Evolutionary conservation across 2,113 vertebrate genomes (phyloP), one percentile per base, ranked within the genome.

Genomic region (Centropristis striata): DNA sequence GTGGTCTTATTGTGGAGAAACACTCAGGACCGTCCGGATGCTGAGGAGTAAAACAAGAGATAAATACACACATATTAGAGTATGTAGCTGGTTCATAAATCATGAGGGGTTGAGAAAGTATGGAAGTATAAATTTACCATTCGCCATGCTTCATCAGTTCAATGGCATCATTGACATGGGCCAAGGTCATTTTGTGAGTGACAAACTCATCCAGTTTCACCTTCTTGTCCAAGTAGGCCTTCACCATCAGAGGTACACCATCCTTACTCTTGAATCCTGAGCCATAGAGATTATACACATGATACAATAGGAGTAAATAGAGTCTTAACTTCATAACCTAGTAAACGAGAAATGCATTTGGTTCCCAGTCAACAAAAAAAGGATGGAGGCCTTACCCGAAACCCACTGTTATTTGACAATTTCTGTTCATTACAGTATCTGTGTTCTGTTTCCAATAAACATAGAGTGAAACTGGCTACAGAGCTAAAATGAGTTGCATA

Each of bases 1-100:
- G 2, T n/a, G 54, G n/a, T n/a, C n/a, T 92, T 71, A 94, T 18
- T 91, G 77, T 49, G 84, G 81, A 87, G 93, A 95, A 75, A 96
- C 25, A 53, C 93, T 96, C 42, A 99, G 78, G 66, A 98, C 94
- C 5, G 94, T 94, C 81, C 97, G 96, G 92, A 99, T 96, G 91
- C 97, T 99, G 92, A 47, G 90, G 81, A 93, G 75, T 44, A 85
- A 91, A 79, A 11, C 18, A 79, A 42, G 13, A 42, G 41, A 42
- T 11, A 13, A 13, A 42, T 28, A 59, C 67, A 71, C 16, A 46
- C 4, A 50, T 41, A 44, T 82, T 14, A 75, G 15, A 37, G 0
- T 59, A 15, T 32, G 4, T 4, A 44, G 13, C 20, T 23, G 1
- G 15, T 32, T 28, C 13, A 0, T 25, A 12, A 25, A 63, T 95